A percentile compares a stretch with the other conserved stretches of the same genome.
Conservation (phyloP, 1,140 invertebrate genomes). For the Meloidogyne chitwoodi region DNA sequence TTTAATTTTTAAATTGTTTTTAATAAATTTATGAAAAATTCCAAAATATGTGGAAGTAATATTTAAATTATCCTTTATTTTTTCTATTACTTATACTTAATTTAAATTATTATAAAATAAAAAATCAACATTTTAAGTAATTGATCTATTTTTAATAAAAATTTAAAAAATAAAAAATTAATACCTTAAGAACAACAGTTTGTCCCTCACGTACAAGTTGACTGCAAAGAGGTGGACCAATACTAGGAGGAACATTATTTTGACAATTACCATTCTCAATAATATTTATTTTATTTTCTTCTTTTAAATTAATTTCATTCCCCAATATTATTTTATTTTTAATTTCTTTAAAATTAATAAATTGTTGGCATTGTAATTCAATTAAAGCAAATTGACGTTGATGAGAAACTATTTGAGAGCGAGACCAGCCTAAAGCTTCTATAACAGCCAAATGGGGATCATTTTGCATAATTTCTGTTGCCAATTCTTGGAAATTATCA, state of each 20-base stretch:
- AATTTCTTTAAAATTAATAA: background rate
- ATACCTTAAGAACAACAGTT: conserved; percentile 40
- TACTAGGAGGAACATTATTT: conserved; percentile 26
- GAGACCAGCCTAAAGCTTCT: conserved; percentile 4
- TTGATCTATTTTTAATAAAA: too few relatives aligned
- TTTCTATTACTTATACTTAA: too few relatives aligned
- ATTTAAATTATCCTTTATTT: too few relatives aligned
- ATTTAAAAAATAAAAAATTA: conserved; percentile 11
- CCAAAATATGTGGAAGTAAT: too few relatives aligned
- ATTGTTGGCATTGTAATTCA: background rate
- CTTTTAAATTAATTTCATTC: background rate
- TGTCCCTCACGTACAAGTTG: conserved; percentile 57
- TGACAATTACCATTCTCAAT: background rate
- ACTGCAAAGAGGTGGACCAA: conserved; percentile 44
- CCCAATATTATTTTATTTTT: background rate
- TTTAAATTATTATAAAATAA: too few relatives aligned
- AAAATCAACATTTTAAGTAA: too few relatives aligned
- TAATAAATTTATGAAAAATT: too few relatives aligned
- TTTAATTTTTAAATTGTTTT: too few relatives aligned
- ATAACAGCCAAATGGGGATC: background rate
- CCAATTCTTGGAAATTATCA: background rate
- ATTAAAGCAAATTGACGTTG: background rate
- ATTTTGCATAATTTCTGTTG: background rate
- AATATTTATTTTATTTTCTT: too few relatives aligned
- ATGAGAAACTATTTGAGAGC: background rate